These are phyloP conservation scores for Actenoides lindsayi DNA, from an alignment of 2,113 vertebrate species.

Conservation along the genomic window DNA sequence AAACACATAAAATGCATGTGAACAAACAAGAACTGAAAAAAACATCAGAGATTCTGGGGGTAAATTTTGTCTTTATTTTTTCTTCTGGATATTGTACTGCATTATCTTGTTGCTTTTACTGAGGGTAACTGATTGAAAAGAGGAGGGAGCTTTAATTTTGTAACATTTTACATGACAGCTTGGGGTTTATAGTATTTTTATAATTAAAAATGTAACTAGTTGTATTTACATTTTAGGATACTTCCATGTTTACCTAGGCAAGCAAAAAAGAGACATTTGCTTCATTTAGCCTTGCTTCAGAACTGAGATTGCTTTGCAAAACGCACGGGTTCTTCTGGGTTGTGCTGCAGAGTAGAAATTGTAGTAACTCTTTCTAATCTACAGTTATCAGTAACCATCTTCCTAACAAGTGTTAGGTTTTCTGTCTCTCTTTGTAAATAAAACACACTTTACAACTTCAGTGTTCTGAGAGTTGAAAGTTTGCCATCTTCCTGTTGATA, in stretches of 20 bases:
- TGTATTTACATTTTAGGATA: neutral
- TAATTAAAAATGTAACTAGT: neutral
- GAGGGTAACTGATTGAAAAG: neutral
- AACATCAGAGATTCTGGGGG: constrained; percentile 88
- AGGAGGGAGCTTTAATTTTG: neutral
- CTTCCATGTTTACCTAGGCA: neutral
- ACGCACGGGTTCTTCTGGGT: neutral
- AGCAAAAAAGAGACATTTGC: neutral
- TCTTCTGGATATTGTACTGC: neutral
- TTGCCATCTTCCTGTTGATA: neutral
- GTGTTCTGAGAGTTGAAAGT: neutral
- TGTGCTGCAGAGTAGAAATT: neutral
- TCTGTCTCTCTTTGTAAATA: neutral
- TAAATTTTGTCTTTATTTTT: constrained; percentile 39
- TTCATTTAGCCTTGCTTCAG: neutral
- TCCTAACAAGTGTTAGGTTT: neutral
- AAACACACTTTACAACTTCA: neutral
- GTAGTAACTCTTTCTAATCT: neutral
- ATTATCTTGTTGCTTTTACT: neutral
- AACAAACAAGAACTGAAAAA: constrained; percentile 83
- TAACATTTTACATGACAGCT: neutral
- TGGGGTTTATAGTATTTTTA: neutral
- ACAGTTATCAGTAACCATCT: neutral
- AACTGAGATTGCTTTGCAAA: neutral
- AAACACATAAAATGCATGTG: constrained; percentile 84